Evolutionary conservation across 2,113 vertebrate genomes (phyloP).

Genomic region (Lota lota): DNA sequence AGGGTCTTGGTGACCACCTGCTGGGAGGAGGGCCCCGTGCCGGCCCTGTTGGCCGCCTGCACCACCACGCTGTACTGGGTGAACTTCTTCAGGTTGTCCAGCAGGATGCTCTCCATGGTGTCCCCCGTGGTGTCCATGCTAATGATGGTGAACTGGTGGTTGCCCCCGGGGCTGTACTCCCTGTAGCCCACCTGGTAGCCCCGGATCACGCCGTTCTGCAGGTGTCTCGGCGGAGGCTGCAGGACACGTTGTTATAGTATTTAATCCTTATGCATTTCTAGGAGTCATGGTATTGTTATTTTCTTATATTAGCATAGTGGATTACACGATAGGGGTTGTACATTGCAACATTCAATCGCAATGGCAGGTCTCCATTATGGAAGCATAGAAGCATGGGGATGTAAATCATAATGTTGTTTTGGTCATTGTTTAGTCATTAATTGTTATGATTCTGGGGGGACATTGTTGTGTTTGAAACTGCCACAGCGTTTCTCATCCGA

Average conservation of each 20-base stretch:
- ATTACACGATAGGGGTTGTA: too few species aligned
- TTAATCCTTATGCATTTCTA: not conserved
- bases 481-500: too few species aligned
- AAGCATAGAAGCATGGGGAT: too few species aligned
- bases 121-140: constrained; percentile 95
- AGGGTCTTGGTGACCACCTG: constrained; percentile 95
- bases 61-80: constrained; percentile 98
- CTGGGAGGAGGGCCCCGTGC: constrained; percentile 95
- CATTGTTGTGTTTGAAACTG: too few species aligned
- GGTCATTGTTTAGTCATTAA: too few species aligned
- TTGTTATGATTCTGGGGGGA: too few species aligned
- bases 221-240: constrained; percentile 90
- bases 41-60: constrained; percentile 95
- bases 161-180: constrained; percentile 92
- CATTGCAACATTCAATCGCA: too few species aligned
- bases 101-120: constrained; percentile 87
- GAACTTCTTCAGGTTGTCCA: constrained; percentile 97
- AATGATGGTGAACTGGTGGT: constrained; percentile 96
- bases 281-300: too few species aligned
- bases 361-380: too few species aligned
- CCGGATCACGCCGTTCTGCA: constrained; percentile 96
- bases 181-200: constrained; percentile 97
- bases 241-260: not conserved
- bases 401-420: too few species aligned
- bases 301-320: too few species aligned